A percentile compares a stretch with the other conserved stretches of the same genome.
Conservation (phyloP, 2,888 invertebrate genomes). For the Lobophora halterata region DNA sequence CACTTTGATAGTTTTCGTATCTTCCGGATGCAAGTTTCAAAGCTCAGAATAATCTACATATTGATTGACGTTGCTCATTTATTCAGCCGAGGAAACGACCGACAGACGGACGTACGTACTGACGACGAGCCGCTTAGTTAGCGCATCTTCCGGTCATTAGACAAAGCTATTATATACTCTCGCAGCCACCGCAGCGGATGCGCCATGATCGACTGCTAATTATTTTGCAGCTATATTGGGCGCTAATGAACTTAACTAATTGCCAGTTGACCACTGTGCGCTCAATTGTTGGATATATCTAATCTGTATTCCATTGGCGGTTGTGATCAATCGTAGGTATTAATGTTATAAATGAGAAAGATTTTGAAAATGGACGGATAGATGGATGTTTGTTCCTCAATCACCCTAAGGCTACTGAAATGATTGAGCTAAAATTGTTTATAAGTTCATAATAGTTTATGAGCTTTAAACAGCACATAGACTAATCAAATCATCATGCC, state of each 20-base stretch:
- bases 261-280: slow-evolving; percentile 10
- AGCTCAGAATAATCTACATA: slow-evolving; percentile 23
- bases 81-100: slow-evolving; percentile 23
- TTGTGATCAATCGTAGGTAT: neutral
- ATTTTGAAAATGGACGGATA: too few relatives aligned
- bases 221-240: slow-evolving; percentile 20
- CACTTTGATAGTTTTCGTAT: neutral
- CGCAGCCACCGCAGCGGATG: slow-evolving; percentile 24
- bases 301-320: slow-evolving; percentile 5
- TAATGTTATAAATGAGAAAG: too few relatives aligned
- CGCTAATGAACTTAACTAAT: slow-evolving; percentile 16
- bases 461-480: too few relatives aligned
- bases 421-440: too few relatives aligned
- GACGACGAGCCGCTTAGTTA: slow-evolving; percentile 17
- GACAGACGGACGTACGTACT: slow-evolving; percentile 21
- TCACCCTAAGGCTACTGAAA: too few relatives aligned
- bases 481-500: too few relatives aligned
- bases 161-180: slow-evolving; percentile 29
- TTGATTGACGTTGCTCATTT: slow-evolving; percentile 34
- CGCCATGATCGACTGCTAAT: slow-evolving; percentile 26
- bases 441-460: too few relatives aligned
- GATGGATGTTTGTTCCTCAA: too few relatives aligned
- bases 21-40: slow-evolving; percentile 15
- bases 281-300: neutral
- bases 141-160: slow-evolving; percentile 32